Conservation (phyloP, 2,113 vertebrate genomes). For the Oreochromis aureus region DNA sequence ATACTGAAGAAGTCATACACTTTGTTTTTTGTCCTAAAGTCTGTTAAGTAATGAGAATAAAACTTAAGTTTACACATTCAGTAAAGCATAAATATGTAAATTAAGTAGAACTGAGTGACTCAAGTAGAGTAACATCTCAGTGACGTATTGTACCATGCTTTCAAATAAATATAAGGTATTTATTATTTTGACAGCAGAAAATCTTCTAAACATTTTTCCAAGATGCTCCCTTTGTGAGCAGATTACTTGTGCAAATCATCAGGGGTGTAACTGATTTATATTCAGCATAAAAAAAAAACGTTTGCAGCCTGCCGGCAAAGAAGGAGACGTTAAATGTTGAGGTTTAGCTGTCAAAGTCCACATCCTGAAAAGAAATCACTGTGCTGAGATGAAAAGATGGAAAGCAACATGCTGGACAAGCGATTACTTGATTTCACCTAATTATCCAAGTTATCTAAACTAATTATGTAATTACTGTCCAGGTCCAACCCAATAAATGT, state of each 20-base stretch:
- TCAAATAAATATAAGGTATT: not conserved
- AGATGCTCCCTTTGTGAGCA: not conserved
- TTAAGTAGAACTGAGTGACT: not conserved
- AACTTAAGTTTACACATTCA: rapidly evolving
- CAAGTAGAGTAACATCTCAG: not conserved
- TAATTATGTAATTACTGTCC: slow-evolving; percentile 49
- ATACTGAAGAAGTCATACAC: not conserved
- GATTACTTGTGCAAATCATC: not conserved
- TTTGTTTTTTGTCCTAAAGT: not conserved
- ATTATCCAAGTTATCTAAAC: slow-evolving; percentile 57
- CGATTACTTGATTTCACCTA: slow-evolving; percentile 37
- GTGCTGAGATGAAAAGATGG: slow-evolving; percentile 49
- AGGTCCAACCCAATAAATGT: slow-evolving; percentile 49
- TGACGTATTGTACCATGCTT: not conserved
- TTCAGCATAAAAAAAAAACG: not conserved
- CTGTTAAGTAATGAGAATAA: not conserved
- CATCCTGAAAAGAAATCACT: slow-evolving; percentile 46
- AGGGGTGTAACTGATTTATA: not conserved
- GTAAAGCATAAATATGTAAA: not conserved
- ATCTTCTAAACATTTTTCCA: not conserved
- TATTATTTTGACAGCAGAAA: not conserved
- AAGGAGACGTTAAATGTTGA: not conserved
- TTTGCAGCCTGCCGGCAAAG: not conserved
- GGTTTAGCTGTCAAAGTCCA: not conserved
- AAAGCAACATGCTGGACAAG: slow-evolving; percentile 8